phyloP scores from a whole-genome alignment of 2,888 invertebrate genomes.

The Tenthredo livida region DNA sequence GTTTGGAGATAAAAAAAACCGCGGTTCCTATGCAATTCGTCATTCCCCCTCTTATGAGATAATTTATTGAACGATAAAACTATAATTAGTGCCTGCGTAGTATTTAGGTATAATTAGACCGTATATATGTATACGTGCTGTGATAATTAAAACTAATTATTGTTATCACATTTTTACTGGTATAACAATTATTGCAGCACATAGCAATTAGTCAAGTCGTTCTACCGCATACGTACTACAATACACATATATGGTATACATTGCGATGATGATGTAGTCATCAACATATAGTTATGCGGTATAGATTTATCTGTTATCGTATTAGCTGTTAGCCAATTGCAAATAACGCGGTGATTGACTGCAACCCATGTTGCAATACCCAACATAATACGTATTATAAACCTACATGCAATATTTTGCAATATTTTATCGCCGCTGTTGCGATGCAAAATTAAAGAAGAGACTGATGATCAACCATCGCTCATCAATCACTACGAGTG shows the following conservation, averaged over 20 bases:
- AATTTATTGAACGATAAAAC: too few relatives aligned
- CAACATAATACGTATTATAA: not conserved
- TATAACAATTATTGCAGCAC: not conserved
- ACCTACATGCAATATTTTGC: not conserved
- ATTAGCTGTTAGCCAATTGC: constrained; percentile 13
- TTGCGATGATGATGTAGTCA: not conserved
- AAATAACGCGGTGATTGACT: not conserved
- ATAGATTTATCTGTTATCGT: constrained; percentile 24
- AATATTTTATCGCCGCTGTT: not conserved
- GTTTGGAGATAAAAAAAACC: too few relatives aligned
- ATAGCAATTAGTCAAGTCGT: not conserved
- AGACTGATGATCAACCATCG: not conserved
- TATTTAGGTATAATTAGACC: not conserved
- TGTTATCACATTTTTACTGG: not conserved
- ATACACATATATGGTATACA: not conserved
- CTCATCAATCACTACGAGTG: not conserved
- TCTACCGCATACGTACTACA: not conserved
- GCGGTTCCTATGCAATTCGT: too few relatives aligned
- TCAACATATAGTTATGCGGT: not conserved
- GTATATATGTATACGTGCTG: not conserved
- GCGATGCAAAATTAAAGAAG: not conserved
- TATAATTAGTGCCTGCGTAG: too few relatives aligned
- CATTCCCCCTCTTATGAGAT: too few relatives aligned
- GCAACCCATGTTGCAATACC: not conserved
- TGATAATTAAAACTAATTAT: constrained; percentile 39